A percentile compares a stretch with the other conserved stretches of the same genome.
Evolutionary conservation across 2,888 invertebrate genomes (phyloP).

Genomic region (Cacoxenus indagator): DNA sequence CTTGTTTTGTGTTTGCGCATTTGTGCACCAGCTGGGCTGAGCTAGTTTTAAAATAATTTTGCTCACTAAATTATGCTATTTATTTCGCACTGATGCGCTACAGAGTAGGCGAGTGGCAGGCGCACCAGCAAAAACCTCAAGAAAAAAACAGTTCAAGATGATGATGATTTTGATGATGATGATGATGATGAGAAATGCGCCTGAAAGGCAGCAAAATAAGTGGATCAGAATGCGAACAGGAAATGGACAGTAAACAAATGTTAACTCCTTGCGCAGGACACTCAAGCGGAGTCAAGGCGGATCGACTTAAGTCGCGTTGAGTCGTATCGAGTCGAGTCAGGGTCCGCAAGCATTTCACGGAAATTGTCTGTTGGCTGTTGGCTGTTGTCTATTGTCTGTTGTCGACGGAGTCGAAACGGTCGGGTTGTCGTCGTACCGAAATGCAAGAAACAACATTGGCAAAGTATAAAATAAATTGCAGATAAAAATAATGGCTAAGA

Average conservation of each 20-base stretch:
- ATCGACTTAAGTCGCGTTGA: background rate
- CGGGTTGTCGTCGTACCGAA: too few species aligned
- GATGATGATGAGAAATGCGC: conserved; percentile 27
- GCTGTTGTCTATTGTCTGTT: background rate
- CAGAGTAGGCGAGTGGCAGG: conserved; percentile 39
- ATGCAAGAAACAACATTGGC: too few species aligned
- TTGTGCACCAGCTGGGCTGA: too few species aligned
- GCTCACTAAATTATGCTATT: conserved; percentile 12
- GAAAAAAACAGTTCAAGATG: background rate
- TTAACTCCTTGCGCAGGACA: conserved; percentile 52
- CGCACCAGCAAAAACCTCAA: conserved; percentile 3
- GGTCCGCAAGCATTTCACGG: background rate
- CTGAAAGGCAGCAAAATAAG: conserved; percentile 33
- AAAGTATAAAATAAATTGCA: conserved; percentile 47
- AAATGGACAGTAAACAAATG: conserved; percentile 64
- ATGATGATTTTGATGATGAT: too few species aligned
- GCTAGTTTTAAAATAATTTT: background rate
- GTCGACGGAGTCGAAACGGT: background rate
- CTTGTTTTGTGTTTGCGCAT: too few species aligned
- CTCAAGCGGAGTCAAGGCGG: background rate
- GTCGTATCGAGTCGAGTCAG: background rate
- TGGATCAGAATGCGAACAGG: conserved; percentile 53
- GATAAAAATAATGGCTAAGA: conserved; percentile 30
- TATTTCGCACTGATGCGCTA: conserved; percentile 27
- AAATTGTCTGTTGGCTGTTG: background rate